Evolutionary conservation across 2,113 vertebrate species (phyloP), one percentile per base, ranked within the genome.

Genomic region (Lepus timidus): DNA sequence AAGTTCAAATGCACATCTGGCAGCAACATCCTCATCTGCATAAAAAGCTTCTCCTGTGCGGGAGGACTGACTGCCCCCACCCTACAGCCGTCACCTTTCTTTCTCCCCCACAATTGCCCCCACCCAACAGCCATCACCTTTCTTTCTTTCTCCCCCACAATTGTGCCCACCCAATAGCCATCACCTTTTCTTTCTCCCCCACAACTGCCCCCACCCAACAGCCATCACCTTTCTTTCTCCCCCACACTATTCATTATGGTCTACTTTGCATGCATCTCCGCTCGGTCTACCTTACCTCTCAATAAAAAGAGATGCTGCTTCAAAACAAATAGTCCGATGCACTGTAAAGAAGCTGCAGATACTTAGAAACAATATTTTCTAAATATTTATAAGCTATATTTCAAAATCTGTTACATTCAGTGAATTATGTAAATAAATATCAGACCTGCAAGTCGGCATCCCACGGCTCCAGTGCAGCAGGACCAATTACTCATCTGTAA

Each of bases 381-480:
- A 95, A 98, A 98, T 96, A 97, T 95, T 97, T 97, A 49, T 96
- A 98, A 98, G 96, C 97, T 97, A 89, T 96, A 94, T 89, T 97
- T 97, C 94, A 95, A 98, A 97, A 94, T 96, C 64, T 27, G 96
- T 90, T 98, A 96, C 92, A 85, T 97, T 96, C 91, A 80, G 58
- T 80, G 95, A 98, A 96, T 90, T 96, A 79, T 84, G 67, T 97
- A 98, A 98, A 98, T 98, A 98, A 98, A 98, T 91, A 97, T 25
- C 65, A 97, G 97, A 86, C 73, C 95, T 76, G 89, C 85, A 90
- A 96, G 96, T 93, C 83, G 96, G 96, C 92, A 85, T 97, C 87
- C 94, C 96, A 93, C 88, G 95, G 95, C 83, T 88, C 87, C 16
- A 0, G 93, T 7, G 9, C 84, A 90, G 62, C 78, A 94, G 71